Evolutionary conservation across 2,113 vertebrate species (phyloP).

Genomic region (Formicarius rufipectus): DNA sequence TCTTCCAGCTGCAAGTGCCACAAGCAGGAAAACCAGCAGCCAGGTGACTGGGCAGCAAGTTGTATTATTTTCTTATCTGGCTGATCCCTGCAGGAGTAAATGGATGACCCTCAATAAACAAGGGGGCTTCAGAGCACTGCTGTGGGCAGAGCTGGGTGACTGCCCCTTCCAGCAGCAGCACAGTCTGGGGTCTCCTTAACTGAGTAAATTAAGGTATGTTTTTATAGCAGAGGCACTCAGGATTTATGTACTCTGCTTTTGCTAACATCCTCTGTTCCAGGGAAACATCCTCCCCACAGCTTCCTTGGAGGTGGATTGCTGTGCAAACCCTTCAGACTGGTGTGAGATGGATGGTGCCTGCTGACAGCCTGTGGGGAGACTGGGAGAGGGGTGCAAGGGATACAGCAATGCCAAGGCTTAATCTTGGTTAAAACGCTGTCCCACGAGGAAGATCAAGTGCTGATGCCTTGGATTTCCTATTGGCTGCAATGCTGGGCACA

Average conservation of each 20-base stretch:
- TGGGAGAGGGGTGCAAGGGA: background rate
- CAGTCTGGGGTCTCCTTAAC: background rate
- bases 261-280: background rate
- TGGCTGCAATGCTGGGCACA: background rate
- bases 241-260: background rate
- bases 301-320: background rate
- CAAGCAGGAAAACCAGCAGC: background rate
- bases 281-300: background rate
- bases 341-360: background rate
- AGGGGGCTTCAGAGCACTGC: background rate
- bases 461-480: background rate
- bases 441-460: background rate
- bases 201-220: background rate
- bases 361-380: background rate
- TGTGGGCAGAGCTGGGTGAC: background rate
- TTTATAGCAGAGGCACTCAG: background rate
- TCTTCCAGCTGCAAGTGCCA: background rate
- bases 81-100: background rate
- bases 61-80: background rate
- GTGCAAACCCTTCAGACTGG: background rate
- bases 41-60: rapidly evolving
- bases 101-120: background rate
- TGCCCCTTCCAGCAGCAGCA: background rate
- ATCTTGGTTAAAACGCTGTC: background rate
- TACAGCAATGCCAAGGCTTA: background rate